Base-by-base conservation (phyloP, 2,113 vertebrate genomes). In the Nematolebias whitei region DNA sequence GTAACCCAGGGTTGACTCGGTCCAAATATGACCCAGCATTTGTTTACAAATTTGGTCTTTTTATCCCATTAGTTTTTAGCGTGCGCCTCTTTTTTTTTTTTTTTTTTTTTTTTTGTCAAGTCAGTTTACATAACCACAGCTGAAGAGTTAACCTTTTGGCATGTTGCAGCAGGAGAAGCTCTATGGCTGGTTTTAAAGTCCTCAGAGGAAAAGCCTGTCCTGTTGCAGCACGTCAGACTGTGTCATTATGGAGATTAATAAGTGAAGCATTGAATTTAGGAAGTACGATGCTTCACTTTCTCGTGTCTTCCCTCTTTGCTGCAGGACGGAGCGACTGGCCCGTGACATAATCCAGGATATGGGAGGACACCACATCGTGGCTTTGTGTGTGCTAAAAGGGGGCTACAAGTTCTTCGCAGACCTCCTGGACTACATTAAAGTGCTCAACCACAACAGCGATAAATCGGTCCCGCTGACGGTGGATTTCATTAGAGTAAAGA, bases 381-480 rank as follows among this genome's bases (percentile, higher is more conserved):
- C 92, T 8, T 85, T 96, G 19, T 95, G 95, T 58, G 93, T 96
- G 44, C 90, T 96, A 12, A 96, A 96, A 90, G 94, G 94, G 52
- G 95, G 94, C 53, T 96, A 94, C 78, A 96, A 93, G 83, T 95
- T 95, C 90, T 95, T 96, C 45, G 93, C 94, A n/a, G 94, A 95
- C 87, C 91, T 95, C 74, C 81, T 96, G 85, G 94, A 95, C 83
- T 93, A 88, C 78, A 95, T 95, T 63, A 95, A 95, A 87, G 83
- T 86, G 1, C 86, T 95, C 72, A 95, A 96, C 86, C 93, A 89
- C 81, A 95, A 94, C 71, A 90, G 84, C 3, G 93, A 95, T 78
- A 90, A 90, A 84, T 96, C 94, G 60, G 90, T 95, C 54, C 94
- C 93, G 1, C 64, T 96, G 84, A 94, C 93, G 0, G 90, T 95